A percentile compares a stretch with the other conserved stretches of the same genome.
Evolutionary conservation across 1,140 invertebrate genomes (phyloP).

Genomic region (Trichonephila clavipes): DNA sequence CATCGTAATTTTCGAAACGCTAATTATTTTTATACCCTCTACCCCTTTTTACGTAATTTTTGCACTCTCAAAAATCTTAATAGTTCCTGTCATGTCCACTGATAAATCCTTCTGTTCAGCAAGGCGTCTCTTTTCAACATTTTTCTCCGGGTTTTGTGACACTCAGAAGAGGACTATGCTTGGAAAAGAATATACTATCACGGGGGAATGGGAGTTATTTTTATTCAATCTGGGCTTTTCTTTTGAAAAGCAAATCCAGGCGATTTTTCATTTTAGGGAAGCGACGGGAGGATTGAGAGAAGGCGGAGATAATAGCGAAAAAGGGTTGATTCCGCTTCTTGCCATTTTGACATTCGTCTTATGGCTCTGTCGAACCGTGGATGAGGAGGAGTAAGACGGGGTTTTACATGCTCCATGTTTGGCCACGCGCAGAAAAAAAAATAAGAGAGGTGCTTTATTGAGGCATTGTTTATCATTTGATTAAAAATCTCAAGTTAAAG

Average conservation of each 20-base stretch:
- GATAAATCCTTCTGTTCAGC: slow-evolving; percentile 13
- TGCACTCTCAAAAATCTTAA: not conserved
- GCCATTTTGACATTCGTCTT: slow-evolving; percentile 56
- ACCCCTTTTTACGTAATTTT: not conserved
- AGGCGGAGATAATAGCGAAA: slow-evolving; percentile 26
- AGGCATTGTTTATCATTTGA: too few relatives aligned
- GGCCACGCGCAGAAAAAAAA: too few relatives aligned
- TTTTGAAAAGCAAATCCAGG: slow-evolving; percentile 42
- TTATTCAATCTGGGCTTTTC: slow-evolving; percentile 33
- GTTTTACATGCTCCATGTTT: not conserved
- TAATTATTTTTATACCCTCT: not conserved
- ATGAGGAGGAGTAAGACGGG: not conserved
- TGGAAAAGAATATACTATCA: not conserved
- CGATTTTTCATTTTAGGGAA: slow-evolving; percentile 30
- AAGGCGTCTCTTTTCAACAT: not conserved
- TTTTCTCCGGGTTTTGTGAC: not conserved
- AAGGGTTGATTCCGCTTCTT: slow-evolving; percentile 43
- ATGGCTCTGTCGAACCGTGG: not conserved
- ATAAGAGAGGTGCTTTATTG: too few relatives aligned
- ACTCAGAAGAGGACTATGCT: not conserved
- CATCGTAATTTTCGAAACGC: not conserved
- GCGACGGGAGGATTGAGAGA: not conserved
- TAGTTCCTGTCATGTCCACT: slow-evolving; percentile 37
- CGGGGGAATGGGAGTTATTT: not conserved
- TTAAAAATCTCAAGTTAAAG: too few relatives aligned